Conservation (phyloP, 2,113 vertebrate species). For the Ia io region DNA sequence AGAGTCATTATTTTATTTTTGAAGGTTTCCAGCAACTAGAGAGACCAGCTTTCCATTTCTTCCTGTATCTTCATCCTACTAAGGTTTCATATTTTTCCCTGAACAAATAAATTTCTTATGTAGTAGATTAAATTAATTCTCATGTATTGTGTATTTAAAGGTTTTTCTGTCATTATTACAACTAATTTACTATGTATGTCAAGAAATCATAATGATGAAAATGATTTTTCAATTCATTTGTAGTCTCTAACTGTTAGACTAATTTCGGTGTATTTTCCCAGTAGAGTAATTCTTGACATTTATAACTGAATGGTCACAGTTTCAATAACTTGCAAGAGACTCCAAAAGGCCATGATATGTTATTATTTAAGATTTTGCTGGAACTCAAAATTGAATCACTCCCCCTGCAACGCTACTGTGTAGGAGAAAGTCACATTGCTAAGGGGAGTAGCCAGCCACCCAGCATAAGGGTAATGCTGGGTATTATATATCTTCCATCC, state of each 20-base stretch:
- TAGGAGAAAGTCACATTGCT: neutral
- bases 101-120: conserved; percentile 30
- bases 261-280: conserved; percentile 18
- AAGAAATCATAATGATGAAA: conserved; percentile 33
- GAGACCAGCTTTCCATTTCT: neutral
- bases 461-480: neutral
- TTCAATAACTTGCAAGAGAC: conserved; percentile 1
- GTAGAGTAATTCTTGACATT: neutral
- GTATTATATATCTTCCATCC: neutral
- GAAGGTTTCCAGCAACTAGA: neutral
- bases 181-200: neutral
- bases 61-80: neutral
- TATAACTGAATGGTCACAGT: neutral
- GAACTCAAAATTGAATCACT: neutral
- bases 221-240: conserved; percentile 22
- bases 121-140: conserved; percentile 30
- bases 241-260: conserved; percentile 10
- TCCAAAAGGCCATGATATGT: neutral
- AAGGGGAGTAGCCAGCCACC: neutral
- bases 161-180: conserved; percentile 11
- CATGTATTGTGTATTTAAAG: conserved; percentile 11
- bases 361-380: neutral
- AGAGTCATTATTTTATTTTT: neutral
- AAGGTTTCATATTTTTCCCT: conserved; percentile 14
- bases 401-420: neutral